Base-by-base conservation (phyloP, 1,140 invertebrate species). In the Ceratosolen fusciceps region DNA sequence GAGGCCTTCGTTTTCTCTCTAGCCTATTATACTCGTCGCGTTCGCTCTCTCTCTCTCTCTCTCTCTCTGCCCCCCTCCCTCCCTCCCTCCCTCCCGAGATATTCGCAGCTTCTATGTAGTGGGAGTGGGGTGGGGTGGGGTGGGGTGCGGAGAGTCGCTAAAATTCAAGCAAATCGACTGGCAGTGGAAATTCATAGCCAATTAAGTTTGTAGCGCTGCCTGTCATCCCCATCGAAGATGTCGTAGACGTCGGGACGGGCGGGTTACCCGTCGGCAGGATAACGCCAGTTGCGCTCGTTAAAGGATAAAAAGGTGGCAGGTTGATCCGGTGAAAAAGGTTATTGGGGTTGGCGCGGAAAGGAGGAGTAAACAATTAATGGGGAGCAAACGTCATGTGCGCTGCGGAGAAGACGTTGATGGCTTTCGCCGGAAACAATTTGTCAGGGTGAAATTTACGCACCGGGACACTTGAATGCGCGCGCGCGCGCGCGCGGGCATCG, bases 391-490 rank as follows among this genome's bases (percentile, higher is more conserved):
- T 60, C 26, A 21, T 29, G 7, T 12, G 39, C 9, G 24, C 49
- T 16, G 43, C 14, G n/a, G 34, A 73, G 62, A 67, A 70, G 79
- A 77, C 82, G 80, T 78, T 83, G 85, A 88, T 86, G 84, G 85
- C 79, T 86, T 81, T 84, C 83, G 82, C 81, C 82, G 83, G 81
- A 84, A 84, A 84, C 83, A 85, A 85, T 87, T 87, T 84, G 84
- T 83, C 86, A 80, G 77, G 74, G 83, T 81, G 83, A 85, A 87
- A 87, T 86, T 86, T 79, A 85, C 85, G 82, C 81, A 81, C 78
- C 82, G 83, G 85, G 84, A 84, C 86, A 87, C 85, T 86, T 83
- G 83, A 82, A 82, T 85, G 80, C 80, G n/a, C n/a, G n/a, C n/a
- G n/a, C n/a, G n/a, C n/a, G n/a, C n/a, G n/a, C n/a, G n/a, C n/a